Percentiles rank a stretch among this genome's conserved stretches.
Conservation (phyloP, 2,888 invertebrate species). For the Phalera bucephala region DNA sequence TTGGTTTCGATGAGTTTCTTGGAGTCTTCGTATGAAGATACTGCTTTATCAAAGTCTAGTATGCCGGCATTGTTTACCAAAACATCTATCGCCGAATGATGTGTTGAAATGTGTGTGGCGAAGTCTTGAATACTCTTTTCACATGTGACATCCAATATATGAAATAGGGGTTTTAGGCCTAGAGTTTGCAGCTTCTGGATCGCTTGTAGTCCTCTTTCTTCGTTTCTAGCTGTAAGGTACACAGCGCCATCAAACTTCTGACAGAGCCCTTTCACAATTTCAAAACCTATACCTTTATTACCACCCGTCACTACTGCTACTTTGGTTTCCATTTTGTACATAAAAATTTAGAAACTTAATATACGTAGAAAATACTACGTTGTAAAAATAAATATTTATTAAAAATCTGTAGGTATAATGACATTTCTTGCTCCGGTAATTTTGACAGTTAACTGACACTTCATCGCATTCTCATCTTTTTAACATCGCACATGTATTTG, state of each 20-base stretch:
- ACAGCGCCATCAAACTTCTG: slow-evolving; percentile 87
- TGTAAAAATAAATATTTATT: slow-evolving; percentile 59
- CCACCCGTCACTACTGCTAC: slow-evolving; percentile 77
- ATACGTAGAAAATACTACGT: slow-evolving; percentile 54
- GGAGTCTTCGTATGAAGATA: slow-evolving; percentile 87
- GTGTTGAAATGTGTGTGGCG: slow-evolving; percentile 80
- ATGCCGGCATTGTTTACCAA: slow-evolving; percentile 91
- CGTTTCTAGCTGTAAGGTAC: slow-evolving; percentile 88
- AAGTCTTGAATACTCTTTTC: slow-evolving; percentile 84
- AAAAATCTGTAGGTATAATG: slow-evolving; percentile 28
- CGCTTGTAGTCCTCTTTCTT: slow-evolving; percentile 83
- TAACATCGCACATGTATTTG: too few relatives aligned
- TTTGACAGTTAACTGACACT: too few relatives aligned
- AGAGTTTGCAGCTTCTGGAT: slow-evolving; percentile 83
- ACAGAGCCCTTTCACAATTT: slow-evolving; percentile 83
- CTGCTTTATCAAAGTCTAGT: slow-evolving; percentile 85
- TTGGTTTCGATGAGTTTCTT: slow-evolving; percentile 88
- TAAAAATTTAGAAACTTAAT: slow-evolving; percentile 50
- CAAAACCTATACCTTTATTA: slow-evolving; percentile 75
- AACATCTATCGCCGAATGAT: slow-evolving; percentile 87
- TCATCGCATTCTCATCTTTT: too few relatives aligned
- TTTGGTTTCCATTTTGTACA: slow-evolving; percentile 79
- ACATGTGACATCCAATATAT: slow-evolving; percentile 87
- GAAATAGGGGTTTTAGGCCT: slow-evolving; percentile 84
- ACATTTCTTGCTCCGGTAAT: slow-evolving; percentile 44